Evolutionary conservation across 2,888 invertebrate genomes (phyloP).

Genomic region (Parnassius glacialis): DNA sequence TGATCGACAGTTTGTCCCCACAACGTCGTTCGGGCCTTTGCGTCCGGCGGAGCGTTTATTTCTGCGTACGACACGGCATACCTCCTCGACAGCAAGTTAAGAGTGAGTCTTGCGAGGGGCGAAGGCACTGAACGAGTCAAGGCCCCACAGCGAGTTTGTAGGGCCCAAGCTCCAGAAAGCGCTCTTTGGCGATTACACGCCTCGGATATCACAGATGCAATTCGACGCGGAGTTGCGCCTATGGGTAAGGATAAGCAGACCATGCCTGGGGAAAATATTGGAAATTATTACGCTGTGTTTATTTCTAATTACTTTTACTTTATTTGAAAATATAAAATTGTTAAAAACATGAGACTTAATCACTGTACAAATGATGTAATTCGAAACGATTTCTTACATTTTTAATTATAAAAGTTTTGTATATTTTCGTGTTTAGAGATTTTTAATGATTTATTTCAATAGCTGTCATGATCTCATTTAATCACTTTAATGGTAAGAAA

Average conservation of each 20-base stretch:
- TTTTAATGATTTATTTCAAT: no score
- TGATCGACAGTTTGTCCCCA: constrained; percentile 84
- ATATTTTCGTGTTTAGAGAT: no score
- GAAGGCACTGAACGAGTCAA: constrained; percentile 84
- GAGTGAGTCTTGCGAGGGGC: constrained; percentile 65
- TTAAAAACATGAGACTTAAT: no score
- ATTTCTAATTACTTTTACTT: no score
- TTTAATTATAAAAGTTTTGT: no score
- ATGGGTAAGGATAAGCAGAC: constrained; percentile 84
- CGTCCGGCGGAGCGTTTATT: constrained; percentile 64
- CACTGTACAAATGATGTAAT: no score
- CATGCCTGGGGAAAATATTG: constrained; percentile 72
- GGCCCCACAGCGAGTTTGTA: constrained; percentile 73
- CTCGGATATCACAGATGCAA: constrained; percentile 52
- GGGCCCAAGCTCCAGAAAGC: constrained; percentile 76
- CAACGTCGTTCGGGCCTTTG: constrained; percentile 72
- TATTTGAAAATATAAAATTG: no score
- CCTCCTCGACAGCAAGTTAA: constrained; percentile 84
- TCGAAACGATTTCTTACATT: no score
- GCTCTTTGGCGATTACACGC: constrained; percentile 74
- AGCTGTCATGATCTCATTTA: no score
- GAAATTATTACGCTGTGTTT: not conserved
- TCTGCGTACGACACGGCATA: constrained; percentile 85
- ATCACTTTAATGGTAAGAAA: no score
- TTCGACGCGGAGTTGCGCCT: constrained; percentile 65